Percentiles rank a stretch among this genome's conserved stretches.
Conservation (phyloP, 2,113 vertebrate species). For the Alouatta palliata region DNA sequence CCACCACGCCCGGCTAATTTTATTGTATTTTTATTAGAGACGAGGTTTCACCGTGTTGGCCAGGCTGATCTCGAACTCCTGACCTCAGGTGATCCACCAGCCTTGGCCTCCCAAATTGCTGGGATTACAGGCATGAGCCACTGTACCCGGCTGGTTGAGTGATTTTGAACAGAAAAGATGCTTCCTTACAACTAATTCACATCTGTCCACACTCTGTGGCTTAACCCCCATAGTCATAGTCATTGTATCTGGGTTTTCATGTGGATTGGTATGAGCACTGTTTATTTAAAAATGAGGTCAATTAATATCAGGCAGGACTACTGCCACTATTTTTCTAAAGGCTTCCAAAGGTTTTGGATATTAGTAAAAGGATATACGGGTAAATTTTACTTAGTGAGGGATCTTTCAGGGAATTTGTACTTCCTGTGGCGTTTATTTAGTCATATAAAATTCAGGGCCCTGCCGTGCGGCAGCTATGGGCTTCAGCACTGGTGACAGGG, state of each 20-base stretch:
- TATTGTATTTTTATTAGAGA: too few species aligned
- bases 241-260: neutral
- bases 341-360: neutral
- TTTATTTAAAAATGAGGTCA: neutral
- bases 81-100: too few species aligned
- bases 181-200: neutral
- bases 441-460: neutral
- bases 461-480: accelerated
- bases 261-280: neutral
- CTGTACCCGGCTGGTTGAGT: too few species aligned
- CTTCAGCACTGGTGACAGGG: neutral
- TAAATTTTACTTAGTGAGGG: neutral
- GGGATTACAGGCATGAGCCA: too few species aligned
- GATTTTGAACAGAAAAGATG: neutral
- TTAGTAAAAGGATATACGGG: neutral
- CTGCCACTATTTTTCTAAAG: neutral
- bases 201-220: accelerated
- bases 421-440: neutral
- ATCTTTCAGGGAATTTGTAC: neutral
- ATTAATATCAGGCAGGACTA: neutral
- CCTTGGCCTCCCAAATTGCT: too few species aligned
- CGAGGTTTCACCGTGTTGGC: too few species aligned
- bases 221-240: neutral
- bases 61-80: too few species aligned
- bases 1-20: too few species aligned